Percentiles rank a stretch among this genome's conserved stretches.
phyloP scores from a whole-genome alignment of 2,888 invertebrate genomes.

The Charanyca ferruginea region DNA sequence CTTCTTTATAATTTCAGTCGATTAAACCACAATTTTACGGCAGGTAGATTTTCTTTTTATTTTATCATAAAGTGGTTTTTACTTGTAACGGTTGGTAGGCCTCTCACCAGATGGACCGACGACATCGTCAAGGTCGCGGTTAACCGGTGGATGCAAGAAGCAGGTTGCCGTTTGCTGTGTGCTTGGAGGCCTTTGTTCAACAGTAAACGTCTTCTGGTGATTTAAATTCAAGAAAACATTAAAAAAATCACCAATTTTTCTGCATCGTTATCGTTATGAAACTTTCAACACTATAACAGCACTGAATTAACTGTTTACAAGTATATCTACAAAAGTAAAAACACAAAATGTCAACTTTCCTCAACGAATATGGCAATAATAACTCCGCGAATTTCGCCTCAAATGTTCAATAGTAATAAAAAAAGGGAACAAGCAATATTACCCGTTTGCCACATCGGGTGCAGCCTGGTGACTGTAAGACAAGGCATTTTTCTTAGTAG shows the following conservation, averaged over 20 bases:
- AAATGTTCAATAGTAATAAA: constrained; percentile 43
- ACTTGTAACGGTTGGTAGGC: no score
- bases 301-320: neutral
- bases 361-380: constrained; percentile 15
- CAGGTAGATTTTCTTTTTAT: neutral
- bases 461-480: constrained; percentile 29
- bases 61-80: neutral
- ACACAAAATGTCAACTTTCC: constrained; percentile 4
- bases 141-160: no score
- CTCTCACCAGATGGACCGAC: no score
- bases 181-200: no score
- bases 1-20: constrained; percentile 13
- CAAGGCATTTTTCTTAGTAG: neutral
- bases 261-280: no score
- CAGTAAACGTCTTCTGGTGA: no score
- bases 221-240: no score
- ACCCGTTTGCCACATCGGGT: neutral
- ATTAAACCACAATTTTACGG: constrained; percentile 24
- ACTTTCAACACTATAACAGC: neutral
- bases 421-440: constrained; percentile 18
- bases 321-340: neutral
- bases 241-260: no score
- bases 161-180: no score
- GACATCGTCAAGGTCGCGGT: no score
- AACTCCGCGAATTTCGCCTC: constrained; percentile 3